A percentile compares a stretch with the other conserved stretches of the same genome.
Evolutionary conservation across 2,888 invertebrate genomes (phyloP).

Genomic region (Dolichomitus sp.): DNA sequence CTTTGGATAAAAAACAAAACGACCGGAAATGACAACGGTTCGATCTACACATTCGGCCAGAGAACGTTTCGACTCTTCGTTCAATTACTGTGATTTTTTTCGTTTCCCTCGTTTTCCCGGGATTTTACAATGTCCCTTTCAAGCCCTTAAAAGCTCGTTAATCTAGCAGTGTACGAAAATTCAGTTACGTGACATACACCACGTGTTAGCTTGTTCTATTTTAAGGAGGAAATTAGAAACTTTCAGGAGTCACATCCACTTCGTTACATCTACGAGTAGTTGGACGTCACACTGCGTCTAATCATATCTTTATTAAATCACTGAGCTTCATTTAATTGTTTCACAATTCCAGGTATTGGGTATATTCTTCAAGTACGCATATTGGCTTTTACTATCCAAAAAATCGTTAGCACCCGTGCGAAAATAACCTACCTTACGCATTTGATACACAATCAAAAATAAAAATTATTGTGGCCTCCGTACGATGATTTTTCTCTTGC

Average conservation of each 20-base stretch:
- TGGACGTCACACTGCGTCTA: background rate
- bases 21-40: slow-evolving; percentile 46
- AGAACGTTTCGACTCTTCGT: slow-evolving; percentile 12
- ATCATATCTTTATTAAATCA: background rate
- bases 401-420: too few relatives aligned
- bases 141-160: slow-evolving; percentile 32
- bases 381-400: too few relatives aligned
- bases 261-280: slow-evolving; percentile 35
- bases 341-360: background rate
- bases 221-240: slow-evolving; percentile 22
- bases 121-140: background rate
- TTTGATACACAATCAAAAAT: too few relatives aligned
- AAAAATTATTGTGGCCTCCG: too few relatives aligned
- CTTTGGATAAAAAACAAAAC: slow-evolving; percentile 18
- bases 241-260: slow-evolving; percentile 11
- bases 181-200: slow-evolving; percentile 26
- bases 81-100: slow-evolving; percentile 29
- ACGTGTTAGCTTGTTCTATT: background rate
- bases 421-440: too few relatives aligned
- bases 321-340: background rate
- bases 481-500: too few relatives aligned
- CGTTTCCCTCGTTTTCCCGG: background rate
- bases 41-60: background rate
- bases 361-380: too few relatives aligned
- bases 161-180: slow-evolving; percentile 20